A percentile compares a stretch with the other conserved stretches of the same genome.
These are phyloP conservation scores for Forpus xanthops DNA, from an alignment of 2,797 vertebrate species.

Conservation along the genomic window DNA sequence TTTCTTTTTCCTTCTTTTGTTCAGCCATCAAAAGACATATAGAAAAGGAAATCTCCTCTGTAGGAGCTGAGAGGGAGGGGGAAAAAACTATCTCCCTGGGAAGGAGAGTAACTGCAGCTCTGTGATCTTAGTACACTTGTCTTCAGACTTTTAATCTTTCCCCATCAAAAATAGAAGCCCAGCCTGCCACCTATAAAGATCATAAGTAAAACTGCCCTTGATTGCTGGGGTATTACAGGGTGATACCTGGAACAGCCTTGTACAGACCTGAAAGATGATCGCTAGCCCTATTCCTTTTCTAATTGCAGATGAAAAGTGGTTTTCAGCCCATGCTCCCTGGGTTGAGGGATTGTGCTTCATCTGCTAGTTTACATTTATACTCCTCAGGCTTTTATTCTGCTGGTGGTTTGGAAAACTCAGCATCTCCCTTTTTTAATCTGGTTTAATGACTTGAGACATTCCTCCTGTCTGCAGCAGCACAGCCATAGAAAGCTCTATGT, in stretches of 20 bases:
- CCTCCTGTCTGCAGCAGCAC: background rate
- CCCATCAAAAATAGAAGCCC: background rate
- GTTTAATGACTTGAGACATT: background rate
- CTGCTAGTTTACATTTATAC: background rate
- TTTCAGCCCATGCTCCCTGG: background rate
- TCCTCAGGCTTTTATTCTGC: background rate
- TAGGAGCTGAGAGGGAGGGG: background rate
- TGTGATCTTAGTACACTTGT: background rate
- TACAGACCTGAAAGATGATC: background rate
- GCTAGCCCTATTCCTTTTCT: background rate
- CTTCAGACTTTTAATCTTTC: background rate
- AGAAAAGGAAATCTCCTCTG: background rate
- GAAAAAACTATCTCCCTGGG: background rate
- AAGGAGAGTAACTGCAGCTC: background rate
- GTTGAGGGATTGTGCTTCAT: background rate
- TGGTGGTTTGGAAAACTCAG: background rate
- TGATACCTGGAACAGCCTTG: background rate
- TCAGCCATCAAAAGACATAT: background rate
- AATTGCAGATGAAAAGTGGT: background rate
- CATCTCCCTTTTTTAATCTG: background rate
- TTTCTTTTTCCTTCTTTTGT: background rate
- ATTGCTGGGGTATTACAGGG: background rate
- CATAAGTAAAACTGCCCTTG: background rate
- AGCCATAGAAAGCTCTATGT: rapidly evolving
- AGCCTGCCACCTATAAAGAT: background rate